Base-by-base conservation (phyloP, 2,888 invertebrate genomes). In the Hirtodrosophila trivittata region DNA sequence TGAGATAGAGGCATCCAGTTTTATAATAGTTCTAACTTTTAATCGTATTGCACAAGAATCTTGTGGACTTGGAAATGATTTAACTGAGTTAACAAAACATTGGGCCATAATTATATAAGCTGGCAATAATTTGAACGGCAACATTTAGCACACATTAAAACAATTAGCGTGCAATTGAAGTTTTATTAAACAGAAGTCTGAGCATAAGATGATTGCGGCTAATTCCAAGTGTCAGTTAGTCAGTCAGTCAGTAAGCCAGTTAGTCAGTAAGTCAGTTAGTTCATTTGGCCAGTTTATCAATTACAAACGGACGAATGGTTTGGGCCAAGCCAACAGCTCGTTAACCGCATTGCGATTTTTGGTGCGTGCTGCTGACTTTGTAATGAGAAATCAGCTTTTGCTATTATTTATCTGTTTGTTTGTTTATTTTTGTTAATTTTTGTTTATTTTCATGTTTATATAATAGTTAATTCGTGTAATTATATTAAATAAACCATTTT, bases 251-350 rank as follows among this genome's bases (percentile, higher is more conserved):
- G 37, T 32, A 21, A 43, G 52, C 7, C 39, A 52, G 54, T 39
- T 38, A 18, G 54, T 33, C 50, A 45, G 45, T 39, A 37, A 35
- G 55, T 39, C 47, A 47, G 56, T 26, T 51, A 66, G 69, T 72
- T 84, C 50, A 74, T 77, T 86, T 74, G 57, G 58, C 42, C 82
- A 74, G 80, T 80, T 80, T 86, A 80, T 80, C 77, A 86, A 80
- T 86, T 86, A 75, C 74, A 37, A 49, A 63, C 47, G 42, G 32
- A 56, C 73, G 77, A 68, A 74, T 72, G 43, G 43, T 39, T 71
- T 54, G 50, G 74, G 51, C 63, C 74, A 56, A 85, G 62, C 76
- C 1, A 7, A 28, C 7, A 66, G 63, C 83, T 86, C 80, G 77
- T 86, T 78, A 78, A 72, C 60, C 30, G 55, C 28, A 33, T 66